Conservation (phyloP, 53 echinoderm and acorn worm genomes). For the Holothuria leucospilota region DNA sequence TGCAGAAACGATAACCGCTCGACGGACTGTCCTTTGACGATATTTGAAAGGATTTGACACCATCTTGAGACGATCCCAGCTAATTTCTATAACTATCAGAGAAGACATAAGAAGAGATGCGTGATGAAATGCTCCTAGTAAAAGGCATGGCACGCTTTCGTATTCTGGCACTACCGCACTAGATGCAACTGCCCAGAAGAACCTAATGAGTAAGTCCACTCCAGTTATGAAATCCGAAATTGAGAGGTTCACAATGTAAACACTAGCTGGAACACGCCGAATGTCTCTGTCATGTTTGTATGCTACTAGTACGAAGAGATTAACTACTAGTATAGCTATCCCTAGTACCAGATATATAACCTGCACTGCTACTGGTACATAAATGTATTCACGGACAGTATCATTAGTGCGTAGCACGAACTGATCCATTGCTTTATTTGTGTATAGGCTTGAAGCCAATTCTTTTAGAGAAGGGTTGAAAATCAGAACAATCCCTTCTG, state of each 20-base stretch:
- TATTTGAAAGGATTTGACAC: background rate
- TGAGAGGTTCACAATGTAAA: background rate
- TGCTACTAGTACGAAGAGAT: background rate
- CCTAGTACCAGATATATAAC: background rate
- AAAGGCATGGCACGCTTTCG: background rate
- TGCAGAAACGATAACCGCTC: background rate
- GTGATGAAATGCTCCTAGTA: conserved; percentile 1
- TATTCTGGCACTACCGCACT: background rate
- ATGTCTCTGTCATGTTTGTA: background rate
- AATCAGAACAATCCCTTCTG: too few relatives aligned
- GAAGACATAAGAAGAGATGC: background rate
- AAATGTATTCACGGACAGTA: background rate
- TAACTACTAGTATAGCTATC: background rate
- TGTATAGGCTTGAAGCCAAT: too few relatives aligned
- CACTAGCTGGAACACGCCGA: background rate
- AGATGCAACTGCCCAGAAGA: background rate
- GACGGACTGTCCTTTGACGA: background rate
- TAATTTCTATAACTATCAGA: background rate
- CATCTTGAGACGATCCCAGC: background rate
- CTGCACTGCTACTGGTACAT: background rate
- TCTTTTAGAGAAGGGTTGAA: too few relatives aligned
- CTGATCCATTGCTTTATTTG: too few relatives aligned
- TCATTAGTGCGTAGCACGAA: too few relatives aligned
- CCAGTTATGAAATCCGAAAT: background rate
- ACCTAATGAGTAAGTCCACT: background rate